These are phyloP conservation scores for Cnemophilus loriae DNA, from an alignment of 2,113 vertebrate genomes.

Conservation along the genomic window DNA sequence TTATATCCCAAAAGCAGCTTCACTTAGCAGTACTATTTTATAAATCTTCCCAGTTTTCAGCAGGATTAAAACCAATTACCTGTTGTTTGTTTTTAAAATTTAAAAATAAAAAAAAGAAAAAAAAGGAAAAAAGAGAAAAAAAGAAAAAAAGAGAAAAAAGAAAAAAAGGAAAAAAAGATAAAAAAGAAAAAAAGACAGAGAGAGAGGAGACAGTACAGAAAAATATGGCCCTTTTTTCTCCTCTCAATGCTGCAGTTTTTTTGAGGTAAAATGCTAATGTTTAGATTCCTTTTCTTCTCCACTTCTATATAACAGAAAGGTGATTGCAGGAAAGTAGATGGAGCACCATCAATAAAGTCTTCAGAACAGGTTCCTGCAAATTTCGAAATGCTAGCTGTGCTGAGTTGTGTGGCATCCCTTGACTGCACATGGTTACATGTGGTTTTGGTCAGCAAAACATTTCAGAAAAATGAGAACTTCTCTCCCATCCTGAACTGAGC, in stretches of 20 bases:
- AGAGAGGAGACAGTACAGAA: neutral
- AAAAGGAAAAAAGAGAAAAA: neutral
- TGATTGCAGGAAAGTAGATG: neutral
- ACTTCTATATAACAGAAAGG: neutral
- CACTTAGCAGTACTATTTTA: neutral
- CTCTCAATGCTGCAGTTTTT: neutral
- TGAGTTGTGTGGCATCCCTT: neutral
- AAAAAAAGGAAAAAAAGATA: neutral
- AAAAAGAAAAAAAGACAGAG: rapidly evolving
- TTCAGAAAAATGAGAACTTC: neutral
- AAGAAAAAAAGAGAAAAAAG: neutral
- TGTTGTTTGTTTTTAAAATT: neutral
- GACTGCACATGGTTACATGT: too few relatives aligned
- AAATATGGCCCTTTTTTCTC: neutral
- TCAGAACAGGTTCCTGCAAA: neutral
- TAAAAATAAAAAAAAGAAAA: neutral
- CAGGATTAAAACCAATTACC: constrained; percentile 10
- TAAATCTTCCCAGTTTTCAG: constrained; percentile 9
- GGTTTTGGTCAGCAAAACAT: neutral
- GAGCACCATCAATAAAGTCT: neutral
- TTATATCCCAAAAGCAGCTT: neutral
- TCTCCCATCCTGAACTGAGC: neutral
- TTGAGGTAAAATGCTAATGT: neutral
- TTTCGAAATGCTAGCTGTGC: neutral
- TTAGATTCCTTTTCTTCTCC: neutral